These are phyloP conservation scores for Styela clava DNA, from an alignment of 23 tunicate species.

Conservation along the genomic window DNA sequence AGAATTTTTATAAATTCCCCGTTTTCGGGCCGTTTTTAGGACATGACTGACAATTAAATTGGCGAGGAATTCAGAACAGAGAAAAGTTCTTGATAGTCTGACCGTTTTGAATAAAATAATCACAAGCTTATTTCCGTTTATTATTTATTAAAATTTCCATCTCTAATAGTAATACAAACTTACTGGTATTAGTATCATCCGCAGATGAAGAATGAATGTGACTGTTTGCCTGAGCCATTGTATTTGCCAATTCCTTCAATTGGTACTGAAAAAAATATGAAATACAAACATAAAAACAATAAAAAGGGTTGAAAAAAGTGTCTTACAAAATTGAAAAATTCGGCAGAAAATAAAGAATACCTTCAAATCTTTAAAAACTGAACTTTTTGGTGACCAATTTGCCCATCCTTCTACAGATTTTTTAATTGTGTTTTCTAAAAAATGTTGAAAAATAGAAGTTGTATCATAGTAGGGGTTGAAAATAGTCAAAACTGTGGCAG, in stretches of 20 bases:
- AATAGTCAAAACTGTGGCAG: no score
- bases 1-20: no score
- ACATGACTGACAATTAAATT: no score
- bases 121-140: no score
- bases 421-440: not conserved
- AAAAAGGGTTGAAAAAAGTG: not conserved
- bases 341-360: not conserved
- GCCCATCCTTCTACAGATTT: slow-evolving; percentile 15
- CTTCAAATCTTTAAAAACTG: slow-evolving; percentile 23
- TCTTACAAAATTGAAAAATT: not conserved
- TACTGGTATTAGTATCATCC: no score
- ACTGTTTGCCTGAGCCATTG: slow-evolving; percentile 67
- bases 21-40: no score
- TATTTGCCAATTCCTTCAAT: slow-evolving; percentile 57
- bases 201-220: slow-evolving; percentile 40
- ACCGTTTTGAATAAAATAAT: no score
- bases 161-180: no score
- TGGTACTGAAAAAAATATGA: slow-evolving; percentile 39
- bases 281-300: not conserved
- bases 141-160: no score
- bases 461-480: no score
- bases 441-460: not conserved
- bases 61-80: no score
- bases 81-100: no score
- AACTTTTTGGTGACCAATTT: slow-evolving; percentile 13